These are phyloP conservation scores for Cochlearius cochlearius DNA, from an alignment of 2,113 vertebrate genomes.

Conservation along the genomic window DNA sequence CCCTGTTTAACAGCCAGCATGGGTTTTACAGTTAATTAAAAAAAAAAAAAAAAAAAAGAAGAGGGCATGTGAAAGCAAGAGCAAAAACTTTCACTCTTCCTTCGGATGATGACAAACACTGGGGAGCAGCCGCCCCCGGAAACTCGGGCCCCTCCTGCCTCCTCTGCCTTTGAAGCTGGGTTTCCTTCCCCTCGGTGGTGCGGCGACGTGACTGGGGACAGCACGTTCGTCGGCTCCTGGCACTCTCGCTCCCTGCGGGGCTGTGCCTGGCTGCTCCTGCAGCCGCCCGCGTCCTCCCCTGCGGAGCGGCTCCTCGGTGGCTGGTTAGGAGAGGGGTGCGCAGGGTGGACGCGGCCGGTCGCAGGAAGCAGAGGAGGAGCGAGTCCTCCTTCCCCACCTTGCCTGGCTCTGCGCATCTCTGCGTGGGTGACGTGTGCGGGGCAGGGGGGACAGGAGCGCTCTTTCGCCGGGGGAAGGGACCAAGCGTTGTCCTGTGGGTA, in stretches of 20 bases:
- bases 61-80: neutral
- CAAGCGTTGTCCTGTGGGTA: neutral
- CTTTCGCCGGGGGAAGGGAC: neutral
- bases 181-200: neutral
- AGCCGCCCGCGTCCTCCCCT: neutral
- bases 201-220: neutral
- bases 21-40: neutral
- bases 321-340: neutral
- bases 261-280: neutral
- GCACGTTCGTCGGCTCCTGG: neutral
- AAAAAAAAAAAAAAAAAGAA: neutral
- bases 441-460: too few relatives aligned
- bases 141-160: neutral
- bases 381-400: neutral
- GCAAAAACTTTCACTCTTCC: neutral
- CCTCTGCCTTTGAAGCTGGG: neutral
- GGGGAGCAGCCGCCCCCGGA: neutral
- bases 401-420: neutral
- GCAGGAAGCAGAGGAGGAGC: neutral
- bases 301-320: rapidly evolving
- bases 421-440: rapidly evolving
- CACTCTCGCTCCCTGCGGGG: neutral
- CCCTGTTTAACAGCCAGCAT: neutral
- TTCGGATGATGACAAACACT: neutral
- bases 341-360: rapidly evolving